A percentile compares a stretch with the other conserved stretches of the same genome.
phyloP scores from a whole-genome alignment of 2,113 vertebrate genomes.

The Columbina picui region DNA sequence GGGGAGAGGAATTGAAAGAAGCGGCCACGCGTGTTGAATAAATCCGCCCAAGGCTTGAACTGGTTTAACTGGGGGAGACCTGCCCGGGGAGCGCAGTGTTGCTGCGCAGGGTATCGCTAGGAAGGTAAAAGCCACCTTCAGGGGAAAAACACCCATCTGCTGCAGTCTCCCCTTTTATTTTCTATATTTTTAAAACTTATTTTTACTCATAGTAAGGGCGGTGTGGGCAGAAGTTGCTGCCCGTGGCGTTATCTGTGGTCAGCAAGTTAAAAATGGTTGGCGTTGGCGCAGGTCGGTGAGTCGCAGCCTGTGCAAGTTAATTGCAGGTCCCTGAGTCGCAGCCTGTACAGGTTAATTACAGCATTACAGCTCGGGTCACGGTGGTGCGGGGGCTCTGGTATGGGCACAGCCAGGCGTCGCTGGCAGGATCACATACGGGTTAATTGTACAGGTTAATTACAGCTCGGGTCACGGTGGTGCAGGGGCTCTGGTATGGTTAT shows the following conservation, averaged over 20 bases:
- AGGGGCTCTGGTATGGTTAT: too few species aligned
- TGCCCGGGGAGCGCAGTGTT: not conserved
- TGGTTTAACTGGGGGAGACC: too few species aligned
- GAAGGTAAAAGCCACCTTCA: not conserved
- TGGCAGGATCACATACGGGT: too few species aligned
- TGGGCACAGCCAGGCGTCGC: too few species aligned
- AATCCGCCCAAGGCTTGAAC: too few species aligned
- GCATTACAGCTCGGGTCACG: too few species aligned
- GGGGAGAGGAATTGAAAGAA: not conserved
- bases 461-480: too few species aligned
- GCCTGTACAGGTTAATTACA: too few species aligned
- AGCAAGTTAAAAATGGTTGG: fast-evolving
- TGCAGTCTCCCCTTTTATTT: not conserved
- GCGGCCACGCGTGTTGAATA: not conserved
- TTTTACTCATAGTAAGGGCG: fast-evolving
- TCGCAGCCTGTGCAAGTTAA: not conserved
- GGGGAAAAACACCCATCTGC: too few species aligned
- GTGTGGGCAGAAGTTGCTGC: not conserved
- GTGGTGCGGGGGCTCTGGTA: too few species aligned
- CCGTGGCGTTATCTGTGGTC: not conserved
- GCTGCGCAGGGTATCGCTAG: not conserved
- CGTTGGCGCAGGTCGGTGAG: not conserved
- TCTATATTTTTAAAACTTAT: not conserved
- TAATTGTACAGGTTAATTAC: too few species aligned
- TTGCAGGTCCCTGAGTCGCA: too few species aligned